Conservation (phyloP, 2,797 vertebrate genomes). For the Cephalopachus bancanus region DNA sequence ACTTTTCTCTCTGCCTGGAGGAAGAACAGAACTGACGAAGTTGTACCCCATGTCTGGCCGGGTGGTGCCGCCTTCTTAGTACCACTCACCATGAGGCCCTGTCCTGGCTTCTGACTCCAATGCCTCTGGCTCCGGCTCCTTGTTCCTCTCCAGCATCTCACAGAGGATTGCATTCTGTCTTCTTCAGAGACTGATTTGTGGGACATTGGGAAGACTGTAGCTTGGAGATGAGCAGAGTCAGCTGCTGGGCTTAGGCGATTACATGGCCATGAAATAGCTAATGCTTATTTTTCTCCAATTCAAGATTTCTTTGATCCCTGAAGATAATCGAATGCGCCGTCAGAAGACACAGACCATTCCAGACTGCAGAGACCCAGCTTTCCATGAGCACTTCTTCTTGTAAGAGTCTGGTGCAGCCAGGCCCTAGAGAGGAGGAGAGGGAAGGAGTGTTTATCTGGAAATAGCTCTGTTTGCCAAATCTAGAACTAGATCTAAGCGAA, state of each 20-base stretch:
- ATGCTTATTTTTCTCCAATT: not conserved
- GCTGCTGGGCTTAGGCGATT: not conserved
- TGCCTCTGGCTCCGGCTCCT: not conserved
- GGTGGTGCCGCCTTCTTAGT: not conserved
- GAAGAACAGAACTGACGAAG: not conserved
- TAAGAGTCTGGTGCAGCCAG: constrained; percentile 78
- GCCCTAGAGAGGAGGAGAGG: constrained; percentile 23
- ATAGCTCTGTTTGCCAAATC: constrained; percentile 53
- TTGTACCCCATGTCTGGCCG: not conserved
- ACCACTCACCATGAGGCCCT: not conserved
- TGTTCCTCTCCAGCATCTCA: not conserved
- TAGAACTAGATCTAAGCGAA: constrained; percentile 63
- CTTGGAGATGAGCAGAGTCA: not conserved
- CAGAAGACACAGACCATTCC: constrained; percentile 87
- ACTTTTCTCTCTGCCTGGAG: not conserved
- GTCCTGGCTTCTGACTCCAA: not conserved
- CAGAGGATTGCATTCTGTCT: not conserved
- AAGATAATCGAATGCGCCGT: constrained; percentile 76
- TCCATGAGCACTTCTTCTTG: constrained; percentile 89
- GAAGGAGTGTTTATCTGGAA: constrained; percentile 67
- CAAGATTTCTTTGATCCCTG: constrained; percentile 88
- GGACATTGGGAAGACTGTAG: not conserved
- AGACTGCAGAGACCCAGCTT: constrained; percentile 87
- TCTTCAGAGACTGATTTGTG: not conserved
- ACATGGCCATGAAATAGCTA: not conserved